phyloP scores from a whole-genome alignment of 2,888 invertebrate genomes.

The Cephalotes varians region DNA sequence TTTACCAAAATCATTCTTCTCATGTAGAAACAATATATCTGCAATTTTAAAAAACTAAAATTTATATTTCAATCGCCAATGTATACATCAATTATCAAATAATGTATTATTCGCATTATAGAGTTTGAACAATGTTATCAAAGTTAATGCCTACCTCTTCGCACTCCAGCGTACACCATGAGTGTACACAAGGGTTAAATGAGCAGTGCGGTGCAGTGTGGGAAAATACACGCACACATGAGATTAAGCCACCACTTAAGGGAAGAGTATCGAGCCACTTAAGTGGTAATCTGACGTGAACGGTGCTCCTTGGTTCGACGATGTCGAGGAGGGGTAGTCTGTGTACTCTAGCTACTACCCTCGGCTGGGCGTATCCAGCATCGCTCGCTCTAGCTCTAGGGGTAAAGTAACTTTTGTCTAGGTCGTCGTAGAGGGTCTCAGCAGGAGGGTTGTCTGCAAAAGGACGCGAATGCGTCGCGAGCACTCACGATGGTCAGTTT shows the following conservation, averaged over 20 bases:
- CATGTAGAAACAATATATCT: too few relatives aligned
- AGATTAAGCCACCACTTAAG: slow-evolving; percentile 75
- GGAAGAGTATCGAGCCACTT: slow-evolving; percentile 74
- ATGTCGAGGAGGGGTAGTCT: slow-evolving; percentile 58
- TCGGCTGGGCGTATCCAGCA: slow-evolving; percentile 72
- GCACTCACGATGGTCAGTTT: slow-evolving; percentile 76
- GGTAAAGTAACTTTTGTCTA: slow-evolving; percentile 72
- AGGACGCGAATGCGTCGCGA: slow-evolving; percentile 56
- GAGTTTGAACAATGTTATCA: not conserved
- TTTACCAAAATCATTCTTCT: too few relatives aligned
- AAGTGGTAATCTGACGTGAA: slow-evolving; percentile 75
- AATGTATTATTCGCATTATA: not conserved
- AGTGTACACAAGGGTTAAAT: slow-evolving; percentile 21
- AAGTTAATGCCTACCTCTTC: not conserved
- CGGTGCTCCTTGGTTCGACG: slow-evolving; percentile 68
- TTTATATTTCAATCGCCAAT: not conserved
- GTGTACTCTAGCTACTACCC: slow-evolving; percentile 62
- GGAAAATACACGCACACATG: slow-evolving; percentile 43
- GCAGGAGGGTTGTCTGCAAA: slow-evolving; percentile 60
- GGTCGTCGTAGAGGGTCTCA: slow-evolving; percentile 35
- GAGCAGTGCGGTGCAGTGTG: not conserved
- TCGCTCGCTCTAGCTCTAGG: slow-evolving; percentile 52
- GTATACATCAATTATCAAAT: not conserved
- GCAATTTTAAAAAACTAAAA: not conserved
- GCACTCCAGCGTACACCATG: not conserved